These are phyloP conservation scores for Drosophila parthenogenetica DNA, from an alignment of 2,888 invertebrate species.

Conservation along the genomic window DNA sequence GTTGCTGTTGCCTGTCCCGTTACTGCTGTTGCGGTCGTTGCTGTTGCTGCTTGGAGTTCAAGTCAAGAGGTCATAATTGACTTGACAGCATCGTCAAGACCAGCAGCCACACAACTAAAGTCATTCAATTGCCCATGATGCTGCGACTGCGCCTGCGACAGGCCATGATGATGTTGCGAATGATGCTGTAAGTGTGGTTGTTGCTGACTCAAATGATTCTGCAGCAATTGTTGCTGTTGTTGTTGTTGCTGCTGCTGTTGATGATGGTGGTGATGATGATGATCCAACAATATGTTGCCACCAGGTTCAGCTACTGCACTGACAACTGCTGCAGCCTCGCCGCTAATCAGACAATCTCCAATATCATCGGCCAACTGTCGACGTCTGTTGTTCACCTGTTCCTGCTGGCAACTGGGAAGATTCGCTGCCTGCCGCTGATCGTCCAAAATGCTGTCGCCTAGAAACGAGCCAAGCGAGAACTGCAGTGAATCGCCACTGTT, in stretches of 20 bases:
- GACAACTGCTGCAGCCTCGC: slow-evolving; percentile 61
- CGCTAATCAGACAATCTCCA: slow-evolving; percentile 83
- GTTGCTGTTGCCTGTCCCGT: slow-evolving; percentile 26
- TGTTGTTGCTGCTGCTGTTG: slow-evolving; percentile 51
- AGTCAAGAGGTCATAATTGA: slow-evolving; percentile 86
- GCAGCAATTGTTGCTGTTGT: slow-evolving; percentile 60
- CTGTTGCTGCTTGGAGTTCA: slow-evolving; percentile 62
- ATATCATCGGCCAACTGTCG: slow-evolving; percentile 82
- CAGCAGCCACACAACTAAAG: slow-evolving; percentile 84
- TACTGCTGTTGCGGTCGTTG: slow-evolving; percentile 1
- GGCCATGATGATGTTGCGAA: slow-evolving; percentile 56
- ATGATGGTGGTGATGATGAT: slow-evolving; percentile 63
- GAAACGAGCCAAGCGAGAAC: slow-evolving; percentile 84
- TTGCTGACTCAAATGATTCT: slow-evolving; percentile 55
- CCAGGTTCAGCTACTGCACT: slow-evolving; percentile 72
- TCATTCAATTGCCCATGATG: slow-evolving; percentile 83
- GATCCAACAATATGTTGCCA: slow-evolving; percentile 71
- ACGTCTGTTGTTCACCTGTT: slow-evolving; percentile 59
- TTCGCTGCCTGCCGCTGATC: slow-evolving; percentile 77
- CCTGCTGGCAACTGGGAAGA: slow-evolving; percentile 70
- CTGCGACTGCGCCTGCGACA: slow-evolving; percentile 58
- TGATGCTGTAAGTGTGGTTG: slow-evolving; percentile 65
- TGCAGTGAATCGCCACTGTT: slow-evolving; percentile 85
- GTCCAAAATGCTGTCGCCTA: slow-evolving; percentile 83
- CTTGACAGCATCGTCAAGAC: slow-evolving; percentile 86